Evolutionary conservation across 2,888 invertebrate genomes (phyloP).

Genomic region (Polydrusus tereticollis): DNA sequence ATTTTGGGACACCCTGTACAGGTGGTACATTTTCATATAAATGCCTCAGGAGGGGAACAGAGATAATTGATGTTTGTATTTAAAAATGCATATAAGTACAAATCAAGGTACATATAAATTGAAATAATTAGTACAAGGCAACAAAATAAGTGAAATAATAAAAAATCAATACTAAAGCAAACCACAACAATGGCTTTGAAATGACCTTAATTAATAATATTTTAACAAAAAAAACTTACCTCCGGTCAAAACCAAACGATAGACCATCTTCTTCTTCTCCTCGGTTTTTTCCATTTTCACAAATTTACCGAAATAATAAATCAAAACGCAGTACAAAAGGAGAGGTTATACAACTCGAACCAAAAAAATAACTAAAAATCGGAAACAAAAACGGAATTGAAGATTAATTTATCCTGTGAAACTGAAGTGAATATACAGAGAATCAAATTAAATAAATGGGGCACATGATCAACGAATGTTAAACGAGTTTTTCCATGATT

Average conservation of each 20-base stretch:
- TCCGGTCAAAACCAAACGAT: slow-evolving; percentile 90
- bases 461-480: slow-evolving; percentile 60
- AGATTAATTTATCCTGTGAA: slow-evolving; percentile 23
- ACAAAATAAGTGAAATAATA: background rate
- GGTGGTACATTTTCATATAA: too few relatives aligned
- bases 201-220: slow-evolving; percentile 25
- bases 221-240: slow-evolving; percentile 72
- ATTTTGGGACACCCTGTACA: too few relatives aligned
- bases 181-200: slow-evolving; percentile 31
- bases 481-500: slow-evolving; percentile 54
- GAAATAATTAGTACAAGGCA: background rate
- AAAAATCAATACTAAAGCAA: slow-evolving; percentile 29
- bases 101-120: slow-evolving; percentile 3
- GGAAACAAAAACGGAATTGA: slow-evolving; percentile 43
- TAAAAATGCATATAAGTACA: background rate
- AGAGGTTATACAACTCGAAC: slow-evolving; percentile 31
- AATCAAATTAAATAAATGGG: slow-evolving; percentile 56
- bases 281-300: slow-evolving; percentile 56
- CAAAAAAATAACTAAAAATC: slow-evolving; percentile 20
- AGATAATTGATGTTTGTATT: too few relatives aligned
- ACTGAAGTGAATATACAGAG: slow-evolving; percentile 33
- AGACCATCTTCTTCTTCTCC: slow-evolving; percentile 60
- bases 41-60: too few relatives aligned
- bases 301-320: slow-evolving; percentile 6
- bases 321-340: background rate